A percentile compares a stretch with the other conserved stretches of the same genome.
Evolutionary conservation across 2,113 vertebrate species (phyloP).

Genomic region (Monopterus albus): DNA sequence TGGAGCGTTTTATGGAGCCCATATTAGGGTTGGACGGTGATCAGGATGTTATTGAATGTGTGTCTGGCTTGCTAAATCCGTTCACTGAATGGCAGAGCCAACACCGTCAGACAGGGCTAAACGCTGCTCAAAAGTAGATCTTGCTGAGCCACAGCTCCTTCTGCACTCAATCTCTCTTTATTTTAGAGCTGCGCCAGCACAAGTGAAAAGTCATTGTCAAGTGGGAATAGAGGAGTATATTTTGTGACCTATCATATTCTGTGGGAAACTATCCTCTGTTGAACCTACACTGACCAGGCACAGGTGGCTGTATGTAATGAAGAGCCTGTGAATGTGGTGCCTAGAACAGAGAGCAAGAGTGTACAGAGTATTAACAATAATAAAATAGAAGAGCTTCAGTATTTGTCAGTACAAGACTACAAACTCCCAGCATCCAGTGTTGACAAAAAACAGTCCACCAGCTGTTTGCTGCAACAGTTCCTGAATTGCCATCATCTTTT

Average conservation of each 20-base stretch:
- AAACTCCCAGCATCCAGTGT: not conserved
- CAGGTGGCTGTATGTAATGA: conserved; percentile 45
- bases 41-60: conserved; percentile 69
- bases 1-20: conserved; percentile 62
- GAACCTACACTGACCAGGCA: conserved; percentile 29
- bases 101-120: conserved; percentile 40
- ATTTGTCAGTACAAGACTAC: not conserved
- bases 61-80: conserved; percentile 60
- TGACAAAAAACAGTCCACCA: conserved; percentile 5
- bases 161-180: conserved; percentile 55
- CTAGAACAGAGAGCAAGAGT: not conserved
- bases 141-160: conserved; percentile 55
- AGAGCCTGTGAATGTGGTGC: conserved; percentile 5
- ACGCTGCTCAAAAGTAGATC: conserved; percentile 58
- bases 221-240: conserved; percentile 47
- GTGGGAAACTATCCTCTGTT: conserved; percentile 29
- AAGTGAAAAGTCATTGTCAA: conserved; percentile 54
- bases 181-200: conserved; percentile 55
- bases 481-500: conserved; percentile 6
- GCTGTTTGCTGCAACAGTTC: conserved; percentile 3
- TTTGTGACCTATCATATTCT: conserved; percentile 19
- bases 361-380: not conserved
- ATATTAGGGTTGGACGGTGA: conserved; percentile 69
- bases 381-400: not conserved
- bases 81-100: conserved; percentile 46